Percentiles rank a stretch among this genome's conserved stretches.
Evolutionary conservation across 2,888 invertebrate species (phyloP).

Genomic region (Anodontia alba): DNA sequence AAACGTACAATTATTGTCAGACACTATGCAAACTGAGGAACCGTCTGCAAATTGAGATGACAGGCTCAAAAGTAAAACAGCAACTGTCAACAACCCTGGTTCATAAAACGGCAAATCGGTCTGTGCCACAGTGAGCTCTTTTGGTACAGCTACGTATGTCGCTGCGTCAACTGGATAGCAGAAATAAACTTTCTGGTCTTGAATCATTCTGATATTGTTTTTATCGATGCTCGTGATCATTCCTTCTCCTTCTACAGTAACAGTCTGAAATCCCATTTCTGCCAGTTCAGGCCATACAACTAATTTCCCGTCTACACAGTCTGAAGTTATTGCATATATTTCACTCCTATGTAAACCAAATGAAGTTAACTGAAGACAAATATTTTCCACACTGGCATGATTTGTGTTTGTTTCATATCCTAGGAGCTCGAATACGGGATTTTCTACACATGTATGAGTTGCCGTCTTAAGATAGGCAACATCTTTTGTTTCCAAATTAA

Average conservation of each 20-base stretch:
- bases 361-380: background rate
- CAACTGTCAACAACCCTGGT: background rate
- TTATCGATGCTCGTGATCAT: background rate
- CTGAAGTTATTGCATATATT: background rate
- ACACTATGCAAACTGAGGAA: background rate
- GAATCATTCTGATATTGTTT: background rate
- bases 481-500: background rate
- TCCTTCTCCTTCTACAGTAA: background rate
- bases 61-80: background rate
- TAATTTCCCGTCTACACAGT: background rate
- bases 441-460: background rate
- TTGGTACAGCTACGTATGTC: background rate
- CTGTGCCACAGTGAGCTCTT: background rate
- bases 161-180: background rate
- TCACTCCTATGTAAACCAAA: background rate
- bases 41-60: background rate
- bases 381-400: background rate
- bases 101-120: background rate
- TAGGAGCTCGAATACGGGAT: background rate
- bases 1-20: background rate
- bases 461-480: background rate
- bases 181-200: background rate
- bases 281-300: background rate
- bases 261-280: background rate
- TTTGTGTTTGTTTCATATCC: background rate